phyloP scores from a whole-genome alignment of 2,888 invertebrate genomes.

The Adelognathus sp. region DNA sequence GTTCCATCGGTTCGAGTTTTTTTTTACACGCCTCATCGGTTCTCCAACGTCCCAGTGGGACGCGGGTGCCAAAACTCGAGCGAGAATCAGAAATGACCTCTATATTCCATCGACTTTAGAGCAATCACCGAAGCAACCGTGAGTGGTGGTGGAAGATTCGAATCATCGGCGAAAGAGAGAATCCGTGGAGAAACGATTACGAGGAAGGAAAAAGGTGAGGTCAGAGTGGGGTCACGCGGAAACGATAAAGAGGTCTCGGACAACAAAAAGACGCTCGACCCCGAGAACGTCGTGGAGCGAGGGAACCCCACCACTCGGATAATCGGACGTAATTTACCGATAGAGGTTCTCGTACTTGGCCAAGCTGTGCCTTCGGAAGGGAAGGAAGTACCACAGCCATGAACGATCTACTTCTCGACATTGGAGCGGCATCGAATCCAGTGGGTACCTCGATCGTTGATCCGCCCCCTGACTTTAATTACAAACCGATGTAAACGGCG shows the following conservation, averaged over 20 bases:
- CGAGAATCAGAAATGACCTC: neutral
- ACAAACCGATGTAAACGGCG: slow-evolving; percentile 47
- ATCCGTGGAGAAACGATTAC: neutral
- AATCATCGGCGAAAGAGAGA: neutral
- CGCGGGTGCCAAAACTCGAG: slow-evolving; percentile 19
- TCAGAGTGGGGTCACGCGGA: slow-evolving; percentile 32
- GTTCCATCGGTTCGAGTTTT: slow-evolving; percentile 8
- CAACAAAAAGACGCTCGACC: slow-evolving; percentile 36
- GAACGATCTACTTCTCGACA: slow-evolving; percentile 54
- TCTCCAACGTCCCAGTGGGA: slow-evolving; percentile 5
- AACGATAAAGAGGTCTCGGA: slow-evolving; percentile 46
- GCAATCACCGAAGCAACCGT: neutral
- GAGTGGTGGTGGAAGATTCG: neutral
- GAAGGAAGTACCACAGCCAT: slow-evolving; percentile 33
- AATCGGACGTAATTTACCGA: slow-evolving; percentile 56
- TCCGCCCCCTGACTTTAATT: slow-evolving; percentile 59
- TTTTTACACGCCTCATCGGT: slow-evolving; percentile 27
- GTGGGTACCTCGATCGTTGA: slow-evolving; percentile 52
- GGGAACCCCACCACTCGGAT: slow-evolving; percentile 27
- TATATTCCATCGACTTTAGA: neutral
- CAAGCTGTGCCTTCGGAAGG: neutral
- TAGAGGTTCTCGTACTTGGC: slow-evolving; percentile 10
- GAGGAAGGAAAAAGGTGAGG: neutral
- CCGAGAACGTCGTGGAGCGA: slow-evolving; percentile 9
- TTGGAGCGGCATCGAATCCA: slow-evolving; percentile 37